A percentile compares a stretch with the other conserved stretches of the same genome.
phyloP scores from a whole-genome alignment of 2,888 invertebrate genomes.

The Congeria kusceri region DNA sequence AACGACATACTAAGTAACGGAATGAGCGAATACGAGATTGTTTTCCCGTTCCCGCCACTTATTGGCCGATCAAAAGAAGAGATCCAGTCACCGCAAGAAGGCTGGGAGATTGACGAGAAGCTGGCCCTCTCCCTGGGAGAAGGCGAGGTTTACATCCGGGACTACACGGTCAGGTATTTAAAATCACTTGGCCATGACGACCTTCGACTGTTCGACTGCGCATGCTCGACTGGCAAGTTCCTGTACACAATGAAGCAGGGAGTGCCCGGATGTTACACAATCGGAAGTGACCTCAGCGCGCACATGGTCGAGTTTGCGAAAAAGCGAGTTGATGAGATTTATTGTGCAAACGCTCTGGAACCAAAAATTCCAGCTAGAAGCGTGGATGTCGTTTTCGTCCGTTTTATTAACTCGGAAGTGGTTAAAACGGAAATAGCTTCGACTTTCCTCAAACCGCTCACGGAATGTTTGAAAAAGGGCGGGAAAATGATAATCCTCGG shows the following conservation, averaged over 20 bases:
- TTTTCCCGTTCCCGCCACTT: constrained; percentile 67
- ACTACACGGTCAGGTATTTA: constrained; percentile 64
- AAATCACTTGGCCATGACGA: constrained; percentile 59
- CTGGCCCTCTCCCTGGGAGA: constrained; percentile 62
- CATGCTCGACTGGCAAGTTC: constrained; percentile 74
- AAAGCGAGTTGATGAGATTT: constrained; percentile 70
- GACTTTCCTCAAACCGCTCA: constrained; percentile 61
- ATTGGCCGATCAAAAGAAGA: constrained; percentile 59
- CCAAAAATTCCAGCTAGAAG: constrained; percentile 65
- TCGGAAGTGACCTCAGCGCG: constrained; percentile 70
- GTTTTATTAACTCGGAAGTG: constrained; percentile 73
- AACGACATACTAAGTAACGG: constrained; percentile 58
- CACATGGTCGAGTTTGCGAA: constrained; percentile 69
- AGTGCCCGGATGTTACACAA: constrained; percentile 59
- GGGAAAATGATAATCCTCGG: constrained; percentile 71
- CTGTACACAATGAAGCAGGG: constrained; percentile 68
- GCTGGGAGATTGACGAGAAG: constrained; percentile 69
- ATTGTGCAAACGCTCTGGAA: constrained; percentile 68
- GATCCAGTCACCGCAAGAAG: constrained; percentile 68
- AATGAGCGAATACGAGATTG: constrained; percentile 60
- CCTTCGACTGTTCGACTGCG: constrained; percentile 67
- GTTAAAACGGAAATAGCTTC: constrained; percentile 64
- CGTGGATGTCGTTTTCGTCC: constrained; percentile 66
- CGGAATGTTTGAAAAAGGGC: constrained; percentile 63
- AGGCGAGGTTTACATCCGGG: constrained; percentile 65